Evolutionary conservation across 2,113 vertebrate species (phyloP).

Genomic region (Hypomesus transpacificus): DNA sequence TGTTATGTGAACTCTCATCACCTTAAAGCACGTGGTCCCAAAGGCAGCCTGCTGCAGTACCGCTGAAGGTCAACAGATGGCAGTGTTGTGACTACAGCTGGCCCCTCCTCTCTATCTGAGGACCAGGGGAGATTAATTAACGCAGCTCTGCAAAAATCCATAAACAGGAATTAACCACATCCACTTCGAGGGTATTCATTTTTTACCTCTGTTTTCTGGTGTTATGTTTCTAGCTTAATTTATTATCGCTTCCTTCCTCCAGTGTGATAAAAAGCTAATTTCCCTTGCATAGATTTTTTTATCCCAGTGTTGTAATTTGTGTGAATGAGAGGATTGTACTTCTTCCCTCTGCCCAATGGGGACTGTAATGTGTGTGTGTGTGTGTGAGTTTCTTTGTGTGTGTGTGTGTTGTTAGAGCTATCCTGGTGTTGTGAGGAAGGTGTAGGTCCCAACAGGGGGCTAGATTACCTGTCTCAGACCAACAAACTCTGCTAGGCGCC

Average conservation of each 20-base stretch:
- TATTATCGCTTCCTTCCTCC: conserved; percentile 40
- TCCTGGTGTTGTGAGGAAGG: conserved; percentile 23
- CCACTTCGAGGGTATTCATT: conserved; percentile 43
- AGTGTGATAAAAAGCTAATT: conserved; percentile 48
- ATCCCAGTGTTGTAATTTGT: conserved; percentile 46
- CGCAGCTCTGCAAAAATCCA: conserved; percentile 43
- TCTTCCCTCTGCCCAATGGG: conserved; percentile 9
- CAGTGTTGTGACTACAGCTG: conserved; percentile 56
- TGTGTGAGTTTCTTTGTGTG: conserved; percentile 4
- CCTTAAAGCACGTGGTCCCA: background rate
- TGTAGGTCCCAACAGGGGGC: conserved; percentile 24
- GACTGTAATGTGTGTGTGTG: background rate
- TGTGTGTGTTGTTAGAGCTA: conserved; percentile 25
- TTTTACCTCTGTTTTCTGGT: conserved; percentile 37
- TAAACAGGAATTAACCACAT: conserved; percentile 46
- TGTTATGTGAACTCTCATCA: conserved; percentile 7
- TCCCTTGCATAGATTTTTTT: conserved; percentile 28
- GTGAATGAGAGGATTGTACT: conserved; percentile 37
- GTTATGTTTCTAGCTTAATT: conserved; percentile 47
- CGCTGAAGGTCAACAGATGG: conserved; percentile 65
- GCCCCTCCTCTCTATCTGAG: background rate
- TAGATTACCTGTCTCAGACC: conserved; percentile 37
- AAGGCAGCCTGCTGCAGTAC: conserved; percentile 38
- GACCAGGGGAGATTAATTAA: conserved; percentile 43
- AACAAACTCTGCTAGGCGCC: conserved; percentile 14